Conservation (phyloP, 2,113 vertebrate genomes). For the Chamaetylas fuelleborni region DNA sequence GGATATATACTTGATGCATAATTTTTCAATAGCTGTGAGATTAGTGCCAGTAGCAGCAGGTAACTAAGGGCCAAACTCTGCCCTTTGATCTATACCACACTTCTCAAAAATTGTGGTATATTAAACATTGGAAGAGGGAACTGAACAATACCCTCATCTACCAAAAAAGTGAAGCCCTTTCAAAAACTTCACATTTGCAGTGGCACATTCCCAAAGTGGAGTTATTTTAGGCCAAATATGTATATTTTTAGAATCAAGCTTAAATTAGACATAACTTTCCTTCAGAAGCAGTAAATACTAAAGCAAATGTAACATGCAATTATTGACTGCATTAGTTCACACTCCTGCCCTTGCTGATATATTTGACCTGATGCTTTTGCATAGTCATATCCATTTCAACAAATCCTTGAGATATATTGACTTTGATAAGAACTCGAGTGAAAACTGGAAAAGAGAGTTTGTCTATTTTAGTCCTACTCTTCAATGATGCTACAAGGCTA, state of each 20-base stretch:
- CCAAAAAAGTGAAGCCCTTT: not conserved
- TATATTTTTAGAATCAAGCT: constrained; percentile 40
- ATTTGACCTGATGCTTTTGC: not conserved
- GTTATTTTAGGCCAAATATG: constrained; percentile 29
- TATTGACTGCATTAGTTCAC: not conserved
- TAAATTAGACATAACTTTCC: constrained; percentile 16
- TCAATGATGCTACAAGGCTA: not conserved
- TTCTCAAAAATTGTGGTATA: not conserved
- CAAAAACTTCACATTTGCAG: not conserved
- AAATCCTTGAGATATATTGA: not conserved
- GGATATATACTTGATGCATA: constrained; percentile 25
- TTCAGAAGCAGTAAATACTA: not conserved
- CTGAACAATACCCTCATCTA: not conserved
- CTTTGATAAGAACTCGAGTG: not conserved
- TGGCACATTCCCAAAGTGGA: not conserved
- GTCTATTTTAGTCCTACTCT: not conserved
- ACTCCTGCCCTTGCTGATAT: not conserved
- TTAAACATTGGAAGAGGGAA: not conserved
- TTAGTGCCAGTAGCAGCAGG: constrained; percentile 15
- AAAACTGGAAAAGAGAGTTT: not conserved
- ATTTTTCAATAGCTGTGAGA: constrained; percentile 20
- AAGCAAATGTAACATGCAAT: not conserved
- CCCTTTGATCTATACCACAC: not conserved
- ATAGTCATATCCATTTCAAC: not conserved
- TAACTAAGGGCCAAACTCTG: constrained; percentile 8